Percentiles rank a stretch among this genome's conserved stretches.
These are phyloP conservation scores for Chalcosyrphus nemorum DNA, from an alignment of 2,888 invertebrate species.

Conservation along the genomic window DNA sequence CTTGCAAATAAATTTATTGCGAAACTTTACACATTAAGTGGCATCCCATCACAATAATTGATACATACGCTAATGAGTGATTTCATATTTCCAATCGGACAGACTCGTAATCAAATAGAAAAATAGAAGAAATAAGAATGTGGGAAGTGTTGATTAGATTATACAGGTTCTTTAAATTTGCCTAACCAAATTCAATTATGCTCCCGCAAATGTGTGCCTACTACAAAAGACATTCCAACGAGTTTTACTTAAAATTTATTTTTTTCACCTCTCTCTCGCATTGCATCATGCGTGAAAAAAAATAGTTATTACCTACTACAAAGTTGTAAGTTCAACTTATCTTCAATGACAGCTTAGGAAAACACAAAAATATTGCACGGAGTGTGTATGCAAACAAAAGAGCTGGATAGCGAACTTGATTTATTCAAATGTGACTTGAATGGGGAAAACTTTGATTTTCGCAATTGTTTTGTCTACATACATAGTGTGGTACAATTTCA, in stretches of 20 bases:
- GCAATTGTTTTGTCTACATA: background rate
- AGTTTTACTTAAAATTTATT: background rate
- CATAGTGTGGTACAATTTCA: too few species aligned
- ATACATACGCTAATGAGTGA: conserved; percentile 29
- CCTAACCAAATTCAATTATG: conserved; percentile 39
- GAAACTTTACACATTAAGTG: background rate
- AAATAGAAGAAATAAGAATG: background rate
- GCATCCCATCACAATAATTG: conserved; percentile 15
- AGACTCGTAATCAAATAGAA: background rate
- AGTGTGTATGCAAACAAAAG: conserved; percentile 24
- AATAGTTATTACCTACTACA: conserved; percentile 12
- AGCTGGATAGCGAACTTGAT: conserved; percentile 40
- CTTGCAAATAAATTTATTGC: background rate
- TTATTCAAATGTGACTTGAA: background rate
- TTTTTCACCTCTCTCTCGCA: background rate
- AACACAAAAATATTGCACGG: conserved; percentile 4
- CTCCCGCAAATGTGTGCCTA: conserved; percentile 3
- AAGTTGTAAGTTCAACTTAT: conserved; percentile 32
- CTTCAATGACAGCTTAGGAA: background rate
- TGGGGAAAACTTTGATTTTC: background rate
- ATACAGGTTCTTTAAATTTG: conserved; percentile 15
- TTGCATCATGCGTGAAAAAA: conserved; percentile 39
- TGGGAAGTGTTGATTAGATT: conserved; percentile 28
- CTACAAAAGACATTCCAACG: background rate
- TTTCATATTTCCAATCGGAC: conserved; percentile 26